These are phyloP conservation scores for Peromyscus attwateri DNA, from an alignment of 2,797 vertebrate genomes.

Conservation along the genomic window DNA sequence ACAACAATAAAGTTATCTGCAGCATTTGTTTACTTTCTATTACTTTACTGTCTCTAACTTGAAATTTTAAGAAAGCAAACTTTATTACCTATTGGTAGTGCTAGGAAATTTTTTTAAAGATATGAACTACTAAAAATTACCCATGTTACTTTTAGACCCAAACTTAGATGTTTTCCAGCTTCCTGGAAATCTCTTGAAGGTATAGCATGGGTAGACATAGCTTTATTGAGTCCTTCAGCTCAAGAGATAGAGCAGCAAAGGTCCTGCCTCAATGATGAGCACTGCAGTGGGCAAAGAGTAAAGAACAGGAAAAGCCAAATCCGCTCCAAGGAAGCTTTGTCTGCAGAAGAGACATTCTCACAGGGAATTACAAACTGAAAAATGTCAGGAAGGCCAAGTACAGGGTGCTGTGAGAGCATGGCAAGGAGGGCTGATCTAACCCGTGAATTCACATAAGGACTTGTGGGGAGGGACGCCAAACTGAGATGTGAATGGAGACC, in stretches of 20 bases:
- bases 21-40: not conserved
- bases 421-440: not conserved
- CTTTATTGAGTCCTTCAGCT: conserved; percentile 13
- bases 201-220: not conserved
- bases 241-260: not conserved
- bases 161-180: conserved; percentile 29
- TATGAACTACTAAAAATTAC: conserved; percentile 54
- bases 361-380: conserved; percentile 44
- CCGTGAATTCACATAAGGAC: not conserved
- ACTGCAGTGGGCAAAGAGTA: not conserved
- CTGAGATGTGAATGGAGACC: not conserved
- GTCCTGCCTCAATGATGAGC: not conserved
- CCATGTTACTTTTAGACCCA: conserved; percentile 13
- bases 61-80: conserved; percentile 54
- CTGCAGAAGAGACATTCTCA: not conserved
- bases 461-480: not conserved
- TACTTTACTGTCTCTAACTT: not conserved
- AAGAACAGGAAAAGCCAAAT: not conserved
- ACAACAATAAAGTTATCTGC: not conserved
- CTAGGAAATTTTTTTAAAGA: not conserved
- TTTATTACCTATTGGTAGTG: conserved; percentile 2
- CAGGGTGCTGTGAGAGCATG: not conserved
- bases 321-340: not conserved
- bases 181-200: conserved; percentile 38
- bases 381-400: not conserved